A percentile compares a stretch with the other conserved stretches of the same genome.
phyloP scores from a whole-genome alignment of 2,797 vertebrate genomes.

The Dryobates pubescens region DNA sequence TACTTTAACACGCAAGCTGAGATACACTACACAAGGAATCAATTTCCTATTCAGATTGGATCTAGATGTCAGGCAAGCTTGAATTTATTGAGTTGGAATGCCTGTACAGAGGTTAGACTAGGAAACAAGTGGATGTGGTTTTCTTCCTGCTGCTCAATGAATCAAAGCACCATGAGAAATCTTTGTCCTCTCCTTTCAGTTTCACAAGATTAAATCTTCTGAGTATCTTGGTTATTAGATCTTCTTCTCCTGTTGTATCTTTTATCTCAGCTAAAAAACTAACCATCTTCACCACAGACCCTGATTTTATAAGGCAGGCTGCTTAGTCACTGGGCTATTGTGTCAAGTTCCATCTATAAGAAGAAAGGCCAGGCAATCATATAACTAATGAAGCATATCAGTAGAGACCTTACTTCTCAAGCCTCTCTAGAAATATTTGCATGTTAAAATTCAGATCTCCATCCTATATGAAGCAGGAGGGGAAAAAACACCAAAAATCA shows the following conservation, averaged over 20 bases:
- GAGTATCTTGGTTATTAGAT: not conserved
- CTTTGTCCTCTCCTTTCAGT: not conserved
- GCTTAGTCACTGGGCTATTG: not conserved
- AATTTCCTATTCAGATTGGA: rapidly evolving
- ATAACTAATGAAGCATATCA: not conserved
- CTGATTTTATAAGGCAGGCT: not conserved
- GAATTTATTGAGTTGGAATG: not conserved
- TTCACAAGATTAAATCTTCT: not conserved
- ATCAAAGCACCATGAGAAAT: not conserved
- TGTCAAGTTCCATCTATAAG: not conserved
- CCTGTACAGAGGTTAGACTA: not conserved
- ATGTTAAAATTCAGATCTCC: not conserved
- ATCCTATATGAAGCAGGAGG: not conserved
- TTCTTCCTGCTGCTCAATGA: not conserved
- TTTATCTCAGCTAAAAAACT: not conserved
- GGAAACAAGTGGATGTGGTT: not conserved
- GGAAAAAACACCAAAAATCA: not conserved
- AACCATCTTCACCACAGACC: not conserved
- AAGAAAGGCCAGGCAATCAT: not conserved
- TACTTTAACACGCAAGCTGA: not conserved
- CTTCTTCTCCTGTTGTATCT: not conserved
- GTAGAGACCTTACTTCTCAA: not conserved
- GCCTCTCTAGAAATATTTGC: not conserved
- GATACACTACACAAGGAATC: not conserved
- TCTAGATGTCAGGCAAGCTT: not conserved